Evolutionary conservation across 2,888 invertebrate species (phyloP).

Genomic region (Druceiella hillmani): DNA sequence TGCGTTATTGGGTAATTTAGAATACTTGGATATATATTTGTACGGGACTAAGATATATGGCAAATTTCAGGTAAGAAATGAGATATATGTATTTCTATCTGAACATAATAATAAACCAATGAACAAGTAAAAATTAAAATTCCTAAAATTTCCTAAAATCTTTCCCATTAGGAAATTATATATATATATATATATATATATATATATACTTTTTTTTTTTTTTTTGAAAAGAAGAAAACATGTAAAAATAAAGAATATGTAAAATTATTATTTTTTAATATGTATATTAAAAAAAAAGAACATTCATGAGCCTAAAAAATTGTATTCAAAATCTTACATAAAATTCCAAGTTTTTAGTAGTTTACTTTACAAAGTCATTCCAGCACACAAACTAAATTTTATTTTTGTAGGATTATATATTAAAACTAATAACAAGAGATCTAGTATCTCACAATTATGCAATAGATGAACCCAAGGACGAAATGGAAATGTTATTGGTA

Average conservation of each 20-base stretch:
- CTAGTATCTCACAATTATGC: conserved; percentile 50
- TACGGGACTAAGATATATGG: conserved; percentile 46
- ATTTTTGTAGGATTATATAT: conserved; percentile 41
- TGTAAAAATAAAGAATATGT: too few relatives aligned
- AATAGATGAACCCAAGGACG: conserved; percentile 42
- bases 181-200: too few relatives aligned
- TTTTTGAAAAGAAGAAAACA: too few relatives aligned
- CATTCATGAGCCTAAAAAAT: too few relatives aligned
- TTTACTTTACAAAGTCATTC: not conserved
- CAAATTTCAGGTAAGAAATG: conserved; percentile 38
- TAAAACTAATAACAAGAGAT: conserved; percentile 35
- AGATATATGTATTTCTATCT: too few relatives aligned
- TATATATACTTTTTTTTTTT: too few relatives aligned
- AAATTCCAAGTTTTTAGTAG: conserved; percentile 7
- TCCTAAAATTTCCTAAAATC: too few relatives aligned
- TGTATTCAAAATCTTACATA: conserved; percentile 1
- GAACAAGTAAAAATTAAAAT: too few relatives aligned
- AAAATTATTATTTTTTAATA: too few relatives aligned
- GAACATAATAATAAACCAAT: too few relatives aligned
- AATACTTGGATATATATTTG: conserved; percentile 44
- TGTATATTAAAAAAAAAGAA: too few relatives aligned
- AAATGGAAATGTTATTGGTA: conserved; percentile 53
- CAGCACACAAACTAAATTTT: not conserved
- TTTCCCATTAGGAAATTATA: too few relatives aligned
- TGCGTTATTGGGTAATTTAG: conserved; percentile 51